phyloP scores from a whole-genome alignment of 2,113 vertebrate genomes.

The Ovis canadensis region DNA sequence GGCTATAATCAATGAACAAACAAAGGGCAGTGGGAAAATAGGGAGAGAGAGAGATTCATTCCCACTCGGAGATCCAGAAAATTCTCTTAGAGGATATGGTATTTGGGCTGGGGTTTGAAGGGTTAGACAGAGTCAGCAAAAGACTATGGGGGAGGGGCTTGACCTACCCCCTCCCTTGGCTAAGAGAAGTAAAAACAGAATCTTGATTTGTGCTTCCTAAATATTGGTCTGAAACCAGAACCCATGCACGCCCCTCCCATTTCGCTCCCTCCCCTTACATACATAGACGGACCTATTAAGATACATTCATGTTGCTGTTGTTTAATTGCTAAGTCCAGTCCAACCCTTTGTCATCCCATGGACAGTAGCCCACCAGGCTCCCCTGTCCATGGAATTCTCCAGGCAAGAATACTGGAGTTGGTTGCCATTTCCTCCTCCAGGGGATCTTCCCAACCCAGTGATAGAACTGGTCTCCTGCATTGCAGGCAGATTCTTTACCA shows the following conservation, averaged over 20 bases:
- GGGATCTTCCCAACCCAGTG: not conserved
- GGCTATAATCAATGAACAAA: conserved; percentile 34
- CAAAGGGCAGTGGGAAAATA: not conserved
- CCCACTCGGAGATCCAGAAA: not conserved
- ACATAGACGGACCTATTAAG: conserved; percentile 5
- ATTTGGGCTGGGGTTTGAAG: conserved; percentile 5
- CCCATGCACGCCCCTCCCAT: not conserved
- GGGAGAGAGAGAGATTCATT: not conserved
- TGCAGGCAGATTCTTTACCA: not conserved
- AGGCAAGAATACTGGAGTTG: not conserved
- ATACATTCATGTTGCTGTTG: not conserved
- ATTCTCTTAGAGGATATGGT: not conserved
- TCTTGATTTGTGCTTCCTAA: conserved; percentile 30
- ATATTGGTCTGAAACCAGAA: conserved; percentile 38
- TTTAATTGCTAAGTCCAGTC: not conserved
- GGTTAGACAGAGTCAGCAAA: not conserved
- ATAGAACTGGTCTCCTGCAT: not conserved
- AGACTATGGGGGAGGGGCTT: not conserved
- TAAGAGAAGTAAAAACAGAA: conserved; percentile 43
- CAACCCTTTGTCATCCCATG: not conserved
- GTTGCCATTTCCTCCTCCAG: not conserved
- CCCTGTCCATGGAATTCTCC: not conserved
- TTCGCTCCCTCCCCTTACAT: not conserved
- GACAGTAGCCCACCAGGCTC: not conserved
- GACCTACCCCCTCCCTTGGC: not conserved